phyloP scores from a whole-genome alignment of 2,797 vertebrate species.

The Neomorphus geoffroyi region DNA sequence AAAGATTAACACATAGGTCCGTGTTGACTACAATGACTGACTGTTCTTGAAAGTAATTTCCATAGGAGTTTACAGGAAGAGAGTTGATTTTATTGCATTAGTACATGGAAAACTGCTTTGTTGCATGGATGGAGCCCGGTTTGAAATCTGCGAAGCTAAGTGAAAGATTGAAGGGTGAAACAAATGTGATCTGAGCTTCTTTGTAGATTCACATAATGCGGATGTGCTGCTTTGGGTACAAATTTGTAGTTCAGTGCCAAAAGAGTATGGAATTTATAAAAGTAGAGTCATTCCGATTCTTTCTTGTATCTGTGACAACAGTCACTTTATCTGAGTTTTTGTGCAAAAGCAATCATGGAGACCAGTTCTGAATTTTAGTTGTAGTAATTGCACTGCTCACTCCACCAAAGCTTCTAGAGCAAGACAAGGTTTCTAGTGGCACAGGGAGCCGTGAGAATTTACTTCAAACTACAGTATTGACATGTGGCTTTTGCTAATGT shows the following conservation, averaged over 20 bases:
- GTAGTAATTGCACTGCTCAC: not conserved
- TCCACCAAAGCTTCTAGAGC: not conserved
- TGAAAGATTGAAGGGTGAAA: not conserved
- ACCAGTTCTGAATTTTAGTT: not conserved
- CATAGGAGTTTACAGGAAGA: not conserved
- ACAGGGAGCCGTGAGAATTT: not conserved
- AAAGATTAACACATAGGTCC: not conserved
- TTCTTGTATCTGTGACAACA: not conserved
- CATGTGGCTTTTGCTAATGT: not conserved
- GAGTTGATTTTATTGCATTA: not conserved
- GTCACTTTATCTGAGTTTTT: not conserved
- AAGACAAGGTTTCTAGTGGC: rapidly evolving
- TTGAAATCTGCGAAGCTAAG: not conserved
- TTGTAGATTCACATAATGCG: not conserved
- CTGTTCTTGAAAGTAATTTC: slow-evolving; percentile 25
- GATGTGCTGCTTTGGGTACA: not conserved
- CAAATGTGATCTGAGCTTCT: not conserved
- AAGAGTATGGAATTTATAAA: not conserved
- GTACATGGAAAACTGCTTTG: not conserved
- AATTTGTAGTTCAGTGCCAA: not conserved
- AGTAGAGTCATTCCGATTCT: not conserved
- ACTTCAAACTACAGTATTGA: not conserved
- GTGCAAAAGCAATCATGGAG: not conserved
- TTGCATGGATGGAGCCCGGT: not conserved
- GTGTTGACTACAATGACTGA: not conserved